A percentile compares a stretch with the other conserved stretches of the same genome.
phyloP scores from a whole-genome alignment of 37 sponge, comb jelly and placozoan species.

The Diacarnus erythraeanus region DNA sequence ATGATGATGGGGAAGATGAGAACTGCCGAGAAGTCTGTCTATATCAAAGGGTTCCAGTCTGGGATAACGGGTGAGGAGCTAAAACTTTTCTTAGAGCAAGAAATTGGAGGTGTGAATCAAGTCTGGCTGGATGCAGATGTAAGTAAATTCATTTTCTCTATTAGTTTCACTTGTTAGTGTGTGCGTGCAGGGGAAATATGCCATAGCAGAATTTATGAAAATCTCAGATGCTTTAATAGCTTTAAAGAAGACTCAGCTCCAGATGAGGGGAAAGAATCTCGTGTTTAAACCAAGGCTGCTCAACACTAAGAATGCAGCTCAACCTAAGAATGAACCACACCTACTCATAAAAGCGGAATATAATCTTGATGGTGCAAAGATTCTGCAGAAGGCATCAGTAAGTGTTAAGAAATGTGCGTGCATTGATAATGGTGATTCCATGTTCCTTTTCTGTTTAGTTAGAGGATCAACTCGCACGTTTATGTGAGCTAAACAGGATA shows the following conservation, averaged over 20 bases:
- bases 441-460: slow-evolving; percentile 12
- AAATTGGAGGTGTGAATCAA: background rate
- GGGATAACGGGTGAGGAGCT: slow-evolving; percentile 4
- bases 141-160: background rate
- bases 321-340: background rate
- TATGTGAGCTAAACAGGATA: slow-evolving; percentile 3
- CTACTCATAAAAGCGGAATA: background rate
- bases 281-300: slow-evolving; percentile 54
- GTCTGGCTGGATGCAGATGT: slow-evolving; percentile 30
- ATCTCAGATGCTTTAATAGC: slow-evolving; percentile 27
- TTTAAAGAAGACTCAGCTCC: slow-evolving; percentile 17
- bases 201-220: slow-evolving; percentile 22
- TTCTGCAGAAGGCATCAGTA: too few species aligned
- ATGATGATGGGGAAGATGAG: background rate
- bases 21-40: slow-evolving; percentile 33
- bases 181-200: slow-evolving; percentile 14
- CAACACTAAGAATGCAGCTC: too few species aligned
- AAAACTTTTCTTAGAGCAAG: background rate
- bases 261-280: slow-evolving; percentile 20
- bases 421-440: background rate
- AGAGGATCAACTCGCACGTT: slow-evolving; percentile 13
- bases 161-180: slow-evolving; percentile 4
- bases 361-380: too few species aligned
- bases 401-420: too few species aligned
- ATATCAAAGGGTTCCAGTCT: slow-evolving; percentile 38